Evolutionary conservation across 2,113 vertebrate species (phyloP).

Genomic region (Lamprologus lemairii): DNA sequence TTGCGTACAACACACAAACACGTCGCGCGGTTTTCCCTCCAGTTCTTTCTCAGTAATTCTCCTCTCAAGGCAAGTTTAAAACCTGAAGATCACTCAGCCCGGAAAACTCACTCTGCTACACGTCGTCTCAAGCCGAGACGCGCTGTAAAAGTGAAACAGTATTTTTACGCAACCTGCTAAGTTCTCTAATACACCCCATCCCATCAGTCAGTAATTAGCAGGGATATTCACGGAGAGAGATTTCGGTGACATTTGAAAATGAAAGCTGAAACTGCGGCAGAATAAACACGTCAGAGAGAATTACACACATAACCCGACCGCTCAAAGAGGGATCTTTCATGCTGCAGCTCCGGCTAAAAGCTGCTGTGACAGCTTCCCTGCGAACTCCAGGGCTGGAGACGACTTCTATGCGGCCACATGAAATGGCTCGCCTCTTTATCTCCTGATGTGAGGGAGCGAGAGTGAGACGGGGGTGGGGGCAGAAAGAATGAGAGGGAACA

Average conservation of each 20-base stretch:
- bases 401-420: slow-evolving; percentile 58
- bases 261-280: slow-evolving; percentile 48
- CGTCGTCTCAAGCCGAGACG: slow-evolving; percentile 2
- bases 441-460: slow-evolving; percentile 47
- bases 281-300: slow-evolving; percentile 67
- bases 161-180: slow-evolving; percentile 40
- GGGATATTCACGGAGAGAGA: slow-evolving; percentile 40
- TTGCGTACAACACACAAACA: not conserved
- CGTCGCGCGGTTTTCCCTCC: not conserved
- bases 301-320: slow-evolving; percentile 58
- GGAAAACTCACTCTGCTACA: not conserved
- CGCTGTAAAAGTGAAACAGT: not conserved
- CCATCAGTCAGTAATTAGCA: slow-evolving; percentile 60
- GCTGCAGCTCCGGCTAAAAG: slow-evolving; percentile 56
- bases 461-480: not conserved
- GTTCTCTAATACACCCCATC: slow-evolving; percentile 28
- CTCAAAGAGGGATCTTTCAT: slow-evolving; percentile 66
- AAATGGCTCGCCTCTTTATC: slow-evolving; percentile 69
- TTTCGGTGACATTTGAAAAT: slow-evolving; percentile 57
- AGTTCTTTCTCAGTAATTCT: slow-evolving; percentile 8
- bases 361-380: slow-evolving; percentile 62
- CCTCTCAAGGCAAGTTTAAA: slow-evolving; percentile 2
- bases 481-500: slow-evolving; percentile 20
- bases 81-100: slow-evolving; percentile 7
- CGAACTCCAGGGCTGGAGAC: slow-evolving; percentile 49